Conservation (phyloP, 2,797 vertebrate species). For the Lithobates pipiens region DNA sequence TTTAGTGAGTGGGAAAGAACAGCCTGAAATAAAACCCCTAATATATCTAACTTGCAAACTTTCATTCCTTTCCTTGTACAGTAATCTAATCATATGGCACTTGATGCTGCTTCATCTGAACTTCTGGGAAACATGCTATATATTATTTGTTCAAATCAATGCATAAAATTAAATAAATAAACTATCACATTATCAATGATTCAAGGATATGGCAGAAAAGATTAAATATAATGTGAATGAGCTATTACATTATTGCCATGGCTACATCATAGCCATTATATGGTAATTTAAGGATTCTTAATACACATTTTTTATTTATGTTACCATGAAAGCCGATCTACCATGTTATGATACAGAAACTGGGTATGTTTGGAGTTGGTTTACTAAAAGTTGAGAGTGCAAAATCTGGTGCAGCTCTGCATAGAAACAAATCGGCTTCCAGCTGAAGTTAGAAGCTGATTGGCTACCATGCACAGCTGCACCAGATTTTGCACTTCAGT, state of each 20-base stretch:
- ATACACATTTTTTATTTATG: background rate
- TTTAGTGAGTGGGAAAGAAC: background rate
- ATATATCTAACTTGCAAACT: background rate
- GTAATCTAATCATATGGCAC: slow-evolving; percentile 56
- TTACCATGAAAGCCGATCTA: background rate
- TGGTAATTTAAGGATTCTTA: background rate
- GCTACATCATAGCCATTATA: background rate
- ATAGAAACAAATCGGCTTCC: too few relatives aligned
- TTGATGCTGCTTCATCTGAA: background rate
- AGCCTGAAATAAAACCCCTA: slow-evolving; percentile 59
- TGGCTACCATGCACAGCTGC: too few relatives aligned
- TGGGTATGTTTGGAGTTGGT: too few relatives aligned
- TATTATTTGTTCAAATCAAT: slow-evolving; percentile 63
- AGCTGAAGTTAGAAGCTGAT: too few relatives aligned
- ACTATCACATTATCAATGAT: slow-evolving; percentile 22
- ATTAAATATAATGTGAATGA: slow-evolving; percentile 19
- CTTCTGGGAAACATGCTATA: slow-evolving; percentile 53
- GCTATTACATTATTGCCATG: slow-evolving; percentile 4
- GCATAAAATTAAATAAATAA: slow-evolving; percentile 60
- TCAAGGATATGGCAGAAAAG: background rate
- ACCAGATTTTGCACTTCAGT: too few relatives aligned
- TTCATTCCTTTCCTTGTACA: slow-evolving; percentile 3
- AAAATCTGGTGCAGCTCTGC: too few relatives aligned
- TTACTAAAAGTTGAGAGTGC: too few relatives aligned
- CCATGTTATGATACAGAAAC: too few relatives aligned